A percentile compares a stretch with the other conserved stretches of the same genome.
Evolutionary conservation across 2,113 vertebrate genomes (phyloP).

Genomic region (Furnarius figulus): DNA sequence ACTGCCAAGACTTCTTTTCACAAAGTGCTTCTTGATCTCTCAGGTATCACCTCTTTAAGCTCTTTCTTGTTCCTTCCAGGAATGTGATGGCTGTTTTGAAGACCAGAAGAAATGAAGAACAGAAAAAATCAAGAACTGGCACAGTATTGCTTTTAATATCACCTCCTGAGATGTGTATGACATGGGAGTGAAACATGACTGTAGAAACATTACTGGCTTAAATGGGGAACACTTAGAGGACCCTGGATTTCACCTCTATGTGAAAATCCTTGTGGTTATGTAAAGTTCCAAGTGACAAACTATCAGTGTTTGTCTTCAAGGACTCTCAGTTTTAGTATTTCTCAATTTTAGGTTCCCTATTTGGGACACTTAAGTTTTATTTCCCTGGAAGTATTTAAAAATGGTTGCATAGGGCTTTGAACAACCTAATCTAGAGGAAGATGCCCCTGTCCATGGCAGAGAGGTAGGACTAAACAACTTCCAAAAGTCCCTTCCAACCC

Average conservation of each 20-base stretch:
- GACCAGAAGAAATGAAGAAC: background rate
- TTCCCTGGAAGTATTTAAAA: background rate
- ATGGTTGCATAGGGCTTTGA: background rate
- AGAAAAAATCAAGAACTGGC: background rate
- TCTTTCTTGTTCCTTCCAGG: background rate
- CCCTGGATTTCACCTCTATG: background rate
- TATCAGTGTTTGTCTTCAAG: background rate
- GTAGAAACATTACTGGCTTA: background rate
- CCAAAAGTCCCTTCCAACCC: background rate
- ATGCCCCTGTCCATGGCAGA: fast-evolving
- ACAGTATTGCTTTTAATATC: background rate
- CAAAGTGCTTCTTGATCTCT: background rate
- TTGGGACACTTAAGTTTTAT: background rate
- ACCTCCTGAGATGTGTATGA: background rate
- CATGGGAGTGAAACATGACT: background rate
- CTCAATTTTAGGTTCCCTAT: background rate
- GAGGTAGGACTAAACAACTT: background rate
- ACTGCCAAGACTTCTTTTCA: background rate
- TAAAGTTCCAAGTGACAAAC: background rate
- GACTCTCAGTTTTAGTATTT: background rate
- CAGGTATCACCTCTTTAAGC: background rate
- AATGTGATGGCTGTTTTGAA: background rate
- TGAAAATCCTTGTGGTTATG: background rate
- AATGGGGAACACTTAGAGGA: background rate
- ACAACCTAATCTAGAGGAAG: background rate